Base-by-base conservation (phyloP, 2,113 vertebrate species). In the Istiophorus platypterus region DNA sequence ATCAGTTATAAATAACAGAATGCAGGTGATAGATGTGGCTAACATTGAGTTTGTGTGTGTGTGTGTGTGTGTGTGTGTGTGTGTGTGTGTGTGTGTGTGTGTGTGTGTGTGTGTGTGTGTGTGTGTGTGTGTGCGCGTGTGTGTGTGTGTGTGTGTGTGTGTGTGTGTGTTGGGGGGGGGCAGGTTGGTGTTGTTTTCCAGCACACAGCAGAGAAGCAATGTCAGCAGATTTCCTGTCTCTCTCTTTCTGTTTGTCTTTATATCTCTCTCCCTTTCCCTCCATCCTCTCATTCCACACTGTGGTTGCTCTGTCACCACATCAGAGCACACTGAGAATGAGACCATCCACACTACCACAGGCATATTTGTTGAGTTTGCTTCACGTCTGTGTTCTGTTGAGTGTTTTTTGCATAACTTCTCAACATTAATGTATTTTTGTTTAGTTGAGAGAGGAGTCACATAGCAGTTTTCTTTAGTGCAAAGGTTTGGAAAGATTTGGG, bases 201-300 rank as follows among this genome's bases (percentile, higher is more conserved):
- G 91, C 94, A 93, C 42, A 88, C 94, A 29, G 29, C 39, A 71
- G 52, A 34, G 5, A 95, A 94, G 90, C 93, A 95, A 93, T 95
- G 93, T 94, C n/a, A n/a, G n/a, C n/a, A 42, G 69, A 58, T 69
- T 51, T 15, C 22, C n/a, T 91, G 92, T 57, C 39, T 57, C 31
- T 45, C 31, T 37, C 59, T 66, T 10, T 69, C 89, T 92, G 82
- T 68, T 61, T 63, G 20, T 34, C 26, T 39, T 3, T n/a, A 31
- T 69, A 34, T 69, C 89, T 79, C 56, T 54, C 52, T 47, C 22
- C 7, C 56, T 54, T 17, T 65, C 49, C 42, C 57, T 54, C 47
- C 11, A 84, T 94, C 1, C 93, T 91, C 70, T 88, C 81, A 87
- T 80, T 41, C 64, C 81, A 69, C 49, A 49, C 18, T 58, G 49